phyloP scores from a whole-genome alignment of 2,888 invertebrate species.

The Drosophila algonquin region DNA sequence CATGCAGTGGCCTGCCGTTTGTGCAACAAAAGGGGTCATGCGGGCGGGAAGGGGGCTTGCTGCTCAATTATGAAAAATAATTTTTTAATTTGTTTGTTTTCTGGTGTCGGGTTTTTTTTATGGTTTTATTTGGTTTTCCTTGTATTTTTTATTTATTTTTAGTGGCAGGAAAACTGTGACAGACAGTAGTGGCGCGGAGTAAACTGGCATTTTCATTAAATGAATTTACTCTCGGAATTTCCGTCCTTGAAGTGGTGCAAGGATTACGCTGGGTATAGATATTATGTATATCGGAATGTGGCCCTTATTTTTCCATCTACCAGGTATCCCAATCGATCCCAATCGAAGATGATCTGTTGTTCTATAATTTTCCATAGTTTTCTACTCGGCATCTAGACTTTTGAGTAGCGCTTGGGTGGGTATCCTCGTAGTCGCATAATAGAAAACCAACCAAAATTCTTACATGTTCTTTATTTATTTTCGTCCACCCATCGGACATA shows the following conservation, averaged over 20 bases:
- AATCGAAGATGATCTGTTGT: too few species aligned
- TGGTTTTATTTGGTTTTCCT: neutral
- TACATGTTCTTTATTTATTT: conserved; percentile 31
- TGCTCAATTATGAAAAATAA: conserved; percentile 66
- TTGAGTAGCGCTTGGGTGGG: too few species aligned
- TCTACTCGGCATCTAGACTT: neutral
- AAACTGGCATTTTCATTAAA: conserved; percentile 35
- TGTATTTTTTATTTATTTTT: conserved; percentile 30
- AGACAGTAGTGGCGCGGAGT: conserved; percentile 4
- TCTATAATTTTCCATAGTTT: too few species aligned
- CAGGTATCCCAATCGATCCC: too few species aligned
- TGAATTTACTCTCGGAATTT: conserved; percentile 27
- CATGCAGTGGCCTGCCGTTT: conserved; percentile 2
- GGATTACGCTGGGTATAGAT: too few species aligned
- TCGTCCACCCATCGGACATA: conserved; percentile 30
- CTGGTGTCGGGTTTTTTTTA: conserved; percentile 11
- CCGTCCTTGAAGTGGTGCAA: neutral
- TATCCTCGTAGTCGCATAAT: neutral
- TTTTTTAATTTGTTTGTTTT: conserved; percentile 63
- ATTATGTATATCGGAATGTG: too few species aligned
- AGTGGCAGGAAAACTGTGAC: conserved; percentile 3
- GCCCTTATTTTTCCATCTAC: too few species aligned
- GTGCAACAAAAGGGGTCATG: neutral
- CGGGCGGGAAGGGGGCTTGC: neutral
- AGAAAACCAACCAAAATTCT: conserved; percentile 1